phyloP scores from a whole-genome alignment of 2,113 vertebrate genomes.

The Protobothrops mucrosquamatus region DNA sequence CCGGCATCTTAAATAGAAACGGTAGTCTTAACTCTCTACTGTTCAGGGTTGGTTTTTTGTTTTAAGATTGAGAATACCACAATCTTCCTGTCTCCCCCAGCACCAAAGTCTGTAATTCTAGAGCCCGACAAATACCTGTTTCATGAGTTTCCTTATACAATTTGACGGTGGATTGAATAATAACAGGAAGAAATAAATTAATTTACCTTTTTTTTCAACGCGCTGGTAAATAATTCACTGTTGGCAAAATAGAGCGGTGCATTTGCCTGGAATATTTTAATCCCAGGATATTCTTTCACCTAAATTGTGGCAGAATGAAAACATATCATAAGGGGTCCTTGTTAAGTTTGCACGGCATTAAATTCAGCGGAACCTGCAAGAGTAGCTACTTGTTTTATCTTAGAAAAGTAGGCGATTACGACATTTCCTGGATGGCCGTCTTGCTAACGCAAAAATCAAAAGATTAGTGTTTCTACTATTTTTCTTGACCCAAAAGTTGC shows the following conservation, averaged over 20 bases:
- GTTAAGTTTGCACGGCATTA: background rate
- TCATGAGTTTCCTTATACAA: background rate
- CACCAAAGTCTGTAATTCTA: background rate
- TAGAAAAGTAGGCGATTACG: background rate
- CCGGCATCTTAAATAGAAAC: background rate
- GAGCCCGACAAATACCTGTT: background rate
- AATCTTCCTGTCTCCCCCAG: background rate
- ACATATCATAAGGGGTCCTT: background rate
- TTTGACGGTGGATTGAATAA: conserved; percentile 16
- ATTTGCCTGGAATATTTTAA: conserved; percentile 97
- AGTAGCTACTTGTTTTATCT: background rate
- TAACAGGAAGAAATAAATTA: conserved; percentile 21
- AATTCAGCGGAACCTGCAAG: background rate
- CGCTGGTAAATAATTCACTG: conserved; percentile 84
- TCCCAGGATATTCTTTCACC: conserved; percentile 84
- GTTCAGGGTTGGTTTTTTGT: background rate
- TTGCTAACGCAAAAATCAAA: background rate
- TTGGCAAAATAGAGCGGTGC: conserved; percentile 96
- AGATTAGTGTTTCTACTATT: background rate
- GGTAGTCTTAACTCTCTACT: background rate
- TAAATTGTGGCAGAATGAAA: conserved; percentile 47
- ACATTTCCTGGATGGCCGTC: background rate
- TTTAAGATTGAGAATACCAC: background rate
- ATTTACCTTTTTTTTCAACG: conserved; percentile 89
- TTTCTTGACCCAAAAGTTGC: background rate